Base-by-base conservation (phyloP, 2,888 invertebrate species). In the Spialia ferax region DNA sequence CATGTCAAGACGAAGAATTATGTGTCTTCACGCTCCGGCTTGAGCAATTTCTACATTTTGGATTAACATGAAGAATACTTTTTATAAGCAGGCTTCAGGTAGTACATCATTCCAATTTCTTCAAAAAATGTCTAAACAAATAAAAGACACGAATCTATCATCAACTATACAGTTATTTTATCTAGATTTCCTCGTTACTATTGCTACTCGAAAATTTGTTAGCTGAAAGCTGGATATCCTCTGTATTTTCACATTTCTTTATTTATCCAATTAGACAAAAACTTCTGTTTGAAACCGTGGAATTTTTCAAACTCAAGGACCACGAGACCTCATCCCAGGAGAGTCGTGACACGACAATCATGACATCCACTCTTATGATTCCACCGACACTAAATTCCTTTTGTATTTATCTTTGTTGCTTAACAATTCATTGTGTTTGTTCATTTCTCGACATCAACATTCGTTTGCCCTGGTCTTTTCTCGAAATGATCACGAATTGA, bases 381-480 rank as follows among this genome's bases (percentile, higher is more conserved):
- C 71, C 73, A 64, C 72, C 71, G 74, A 61, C 67, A 73, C 76
- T 80, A 74, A 75, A 75, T 76, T 75, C 75, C 77, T 75, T 79
- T 81, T 77, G 79, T 82, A 81, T 84, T 81, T 85, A 82, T 79
- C 83, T 79, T 84, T 77, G 81, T 79, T 80, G 79, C 77, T 81
- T 83, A 82, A 83, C 80, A 85, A 82, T 84, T 83, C 81, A 82
- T 84, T 84, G 86, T 86, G 85, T 86, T 82, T 79, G 77, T 82
- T 83, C 81, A 82, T 84, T 84, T 80, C 70, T 75, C 71, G 61
- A 71, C 79, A 78, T 83, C 71, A 64, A 71, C 78, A 78, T 84
- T 59, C 66, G 57, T 79, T 71, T 72, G 74, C 77, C 77, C 73
- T 78, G 74, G 79, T 78, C 82, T 82, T 78, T 79, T 84, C 83